phyloP scores from a whole-genome alignment of 2,113 vertebrate species.

The Callipepla squamata region DNA sequence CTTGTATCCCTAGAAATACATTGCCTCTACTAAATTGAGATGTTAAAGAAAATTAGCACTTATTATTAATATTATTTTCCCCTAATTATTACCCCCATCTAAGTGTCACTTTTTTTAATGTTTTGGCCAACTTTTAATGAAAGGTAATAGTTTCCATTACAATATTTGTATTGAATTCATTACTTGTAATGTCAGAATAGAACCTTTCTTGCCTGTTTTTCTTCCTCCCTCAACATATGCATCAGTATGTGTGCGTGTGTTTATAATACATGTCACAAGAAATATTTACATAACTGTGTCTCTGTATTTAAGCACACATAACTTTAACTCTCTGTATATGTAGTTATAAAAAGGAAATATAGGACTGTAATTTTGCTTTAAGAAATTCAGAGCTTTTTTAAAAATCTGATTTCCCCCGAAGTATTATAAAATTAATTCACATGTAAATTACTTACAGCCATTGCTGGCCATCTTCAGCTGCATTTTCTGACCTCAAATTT shows the following conservation, averaged over 20 bases:
- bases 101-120: background rate
- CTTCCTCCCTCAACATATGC: background rate
- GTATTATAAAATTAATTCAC: slow-evolving; percentile 6
- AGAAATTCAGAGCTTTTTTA: background rate
- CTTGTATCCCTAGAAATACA: background rate
- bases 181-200: background rate
- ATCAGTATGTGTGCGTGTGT: background rate
- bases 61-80: background rate
- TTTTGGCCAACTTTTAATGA: background rate
- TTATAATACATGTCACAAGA: background rate
- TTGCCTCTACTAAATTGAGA: background rate
- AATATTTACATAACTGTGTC: background rate
- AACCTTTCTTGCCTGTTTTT: background rate
- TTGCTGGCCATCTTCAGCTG: background rate
- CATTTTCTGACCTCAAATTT: slow-evolving; percentile 6
- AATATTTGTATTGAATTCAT: background rate
- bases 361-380: background rate
- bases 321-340: background rate
- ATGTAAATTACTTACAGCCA: background rate
- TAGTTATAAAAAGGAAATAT: background rate
- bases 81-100: background rate
- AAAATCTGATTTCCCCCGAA: background rate
- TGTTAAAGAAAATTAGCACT: background rate
- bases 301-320: background rate
- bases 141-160: background rate